Base-by-base conservation (phyloP, 2,797 vertebrate species). In the Margarornis squamiger region DNA sequence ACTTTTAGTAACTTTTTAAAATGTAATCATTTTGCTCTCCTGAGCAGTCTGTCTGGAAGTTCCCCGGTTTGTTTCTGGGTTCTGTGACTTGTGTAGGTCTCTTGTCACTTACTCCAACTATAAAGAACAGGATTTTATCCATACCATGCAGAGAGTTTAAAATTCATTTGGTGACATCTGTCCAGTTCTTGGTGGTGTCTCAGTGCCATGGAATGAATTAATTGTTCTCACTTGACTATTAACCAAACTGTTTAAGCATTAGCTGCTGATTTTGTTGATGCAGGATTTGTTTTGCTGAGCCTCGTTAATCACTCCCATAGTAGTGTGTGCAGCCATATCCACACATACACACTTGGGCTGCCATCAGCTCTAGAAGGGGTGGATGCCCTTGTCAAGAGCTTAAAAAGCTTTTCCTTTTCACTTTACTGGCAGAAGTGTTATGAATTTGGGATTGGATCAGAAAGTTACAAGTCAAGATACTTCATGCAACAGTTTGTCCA, bases 131-230 rank as follows among this genome's bases (percentile, higher is more conserved):
- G 20, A 41, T 87, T 75, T 86, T 72, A 21, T 43, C 45, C 8
- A 5, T 9, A 17, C 13, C 1, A 0, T 26, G 32, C 5, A 36
- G 34, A 41, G 36, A 71, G 41, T 23, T 41, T 85, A 73, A 79
- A 65, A 23, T 27, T 7, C 14, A 3, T 67, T 74, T 61, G 17
- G 26, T 61, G 68, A 14, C 23, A 14, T 22, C 11, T 27, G 0
- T 52, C 38, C n/a, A 12, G 14, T 57, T 66, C 26, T 65, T 41
- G 21, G 23, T 38, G 7, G 5, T 16, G 30, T 49, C 20, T 71
- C 58, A 3, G 0, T 55, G 36, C 26, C 0, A 0, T 30, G 20
- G 29, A 66, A 79, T 17, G 59, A 51, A 24, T 11, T 0, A 58
- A 23, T 65, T 80, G 5, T 54, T 85, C 68, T 67, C 41, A 43